Conservation (phyloP, 37 sponge, comb jelly and placozoan genomes). For the Eunapius fragilis region DNA sequence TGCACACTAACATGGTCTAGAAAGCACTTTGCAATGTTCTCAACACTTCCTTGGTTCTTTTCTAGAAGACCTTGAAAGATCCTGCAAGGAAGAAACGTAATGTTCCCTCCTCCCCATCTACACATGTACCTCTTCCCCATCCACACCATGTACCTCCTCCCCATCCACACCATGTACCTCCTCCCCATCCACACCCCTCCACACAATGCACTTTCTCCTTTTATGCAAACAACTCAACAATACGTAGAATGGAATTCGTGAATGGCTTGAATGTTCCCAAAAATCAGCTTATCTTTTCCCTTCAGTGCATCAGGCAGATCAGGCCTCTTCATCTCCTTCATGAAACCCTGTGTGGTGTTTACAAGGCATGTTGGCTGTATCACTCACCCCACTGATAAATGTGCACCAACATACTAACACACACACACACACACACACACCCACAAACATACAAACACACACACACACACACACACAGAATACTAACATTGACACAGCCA, state of each 20-base stretch:
- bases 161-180: not conserved
- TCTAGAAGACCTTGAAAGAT: conserved; percentile 40
- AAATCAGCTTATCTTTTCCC: conserved; percentile 52
- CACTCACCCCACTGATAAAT: too few species aligned
- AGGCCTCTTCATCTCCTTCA: conserved; percentile 39
- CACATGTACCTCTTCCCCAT: not conserved
- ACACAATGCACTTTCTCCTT: not conserved
- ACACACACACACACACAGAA: not conserved
- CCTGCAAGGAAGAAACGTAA: not conserved
- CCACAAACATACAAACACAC: not conserved
- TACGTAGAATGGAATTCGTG: conserved; percentile 52
- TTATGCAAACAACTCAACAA: not conserved
- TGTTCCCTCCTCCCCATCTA: not conserved
- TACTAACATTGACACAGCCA: not conserved
- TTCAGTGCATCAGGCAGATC: conserved; percentile 27
- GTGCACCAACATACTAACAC: too few species aligned
- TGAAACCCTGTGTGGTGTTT: conserved; percentile 46
- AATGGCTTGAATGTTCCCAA: conserved; percentile 46
- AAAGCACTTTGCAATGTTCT: conserved; percentile 51
- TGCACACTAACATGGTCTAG: conserved; percentile 8
- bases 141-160: not conserved
- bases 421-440: not conserved
- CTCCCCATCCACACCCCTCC: not conserved
- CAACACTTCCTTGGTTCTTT: conserved; percentile 12
- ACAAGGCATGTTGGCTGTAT: too few species aligned